These are phyloP conservation scores for Gila robusta DNA, from an alignment of 2,797 vertebrate species.

Conservation along the genomic window DNA sequence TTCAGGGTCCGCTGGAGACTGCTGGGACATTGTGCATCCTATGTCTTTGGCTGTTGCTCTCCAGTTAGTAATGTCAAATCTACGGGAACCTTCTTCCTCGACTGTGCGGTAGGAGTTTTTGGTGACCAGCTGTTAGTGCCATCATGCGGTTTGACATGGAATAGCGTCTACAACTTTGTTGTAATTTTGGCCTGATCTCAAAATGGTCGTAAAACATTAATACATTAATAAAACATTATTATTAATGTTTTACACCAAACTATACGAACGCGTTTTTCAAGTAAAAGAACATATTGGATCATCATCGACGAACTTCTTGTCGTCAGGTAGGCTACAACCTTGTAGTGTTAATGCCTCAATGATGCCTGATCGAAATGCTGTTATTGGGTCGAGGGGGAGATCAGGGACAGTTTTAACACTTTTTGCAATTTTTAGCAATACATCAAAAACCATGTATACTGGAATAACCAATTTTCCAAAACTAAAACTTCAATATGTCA, in stretches of 20 bases:
- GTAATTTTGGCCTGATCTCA: background rate
- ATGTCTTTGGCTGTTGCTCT: background rate
- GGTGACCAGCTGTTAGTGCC: conserved; percentile 14
- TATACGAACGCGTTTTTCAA: background rate
- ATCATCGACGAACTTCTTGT: background rate
- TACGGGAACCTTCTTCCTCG: background rate
- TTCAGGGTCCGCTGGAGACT: conserved; percentile 48
- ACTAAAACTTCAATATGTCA: too few relatives aligned
- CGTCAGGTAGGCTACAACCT: background rate
- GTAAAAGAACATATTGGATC: background rate
- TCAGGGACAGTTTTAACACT: too few relatives aligned
- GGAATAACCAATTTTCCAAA: too few relatives aligned
- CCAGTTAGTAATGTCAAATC: conserved; percentile 22
- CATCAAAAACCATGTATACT: too few relatives aligned
- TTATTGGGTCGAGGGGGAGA: too few relatives aligned
- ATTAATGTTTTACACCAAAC: background rate
- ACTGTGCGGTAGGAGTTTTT: background rate
- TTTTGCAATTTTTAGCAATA: too few relatives aligned
- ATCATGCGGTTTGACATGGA: background rate
- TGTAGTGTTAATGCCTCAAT: background rate
- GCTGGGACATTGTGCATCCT: conserved; percentile 71
- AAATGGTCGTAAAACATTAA: background rate
- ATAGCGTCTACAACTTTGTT: background rate
- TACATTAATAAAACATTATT: too few relatives aligned
- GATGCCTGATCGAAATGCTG: too few relatives aligned